phyloP scores from a whole-genome alignment of 2,888 invertebrate genomes.

The Ophion ventricosus region DNA sequence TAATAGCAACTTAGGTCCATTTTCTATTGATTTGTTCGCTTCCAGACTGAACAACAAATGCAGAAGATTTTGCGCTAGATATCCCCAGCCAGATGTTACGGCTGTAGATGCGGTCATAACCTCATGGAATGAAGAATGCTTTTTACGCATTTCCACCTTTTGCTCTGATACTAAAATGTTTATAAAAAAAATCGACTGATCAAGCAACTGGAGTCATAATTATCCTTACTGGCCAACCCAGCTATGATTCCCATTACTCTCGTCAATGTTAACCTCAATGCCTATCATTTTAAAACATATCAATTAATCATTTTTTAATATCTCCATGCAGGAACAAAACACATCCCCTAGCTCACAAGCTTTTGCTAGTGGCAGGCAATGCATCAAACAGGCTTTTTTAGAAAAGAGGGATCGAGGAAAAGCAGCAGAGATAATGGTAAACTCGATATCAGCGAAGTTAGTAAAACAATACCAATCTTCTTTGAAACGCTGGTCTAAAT shows the following conservation, averaged over 20 bases:
- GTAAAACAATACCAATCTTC: too few relatives aligned
- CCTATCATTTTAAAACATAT: too few relatives aligned
- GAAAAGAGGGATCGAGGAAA: too few relatives aligned
- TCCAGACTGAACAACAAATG: neutral
- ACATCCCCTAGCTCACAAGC: too few relatives aligned
- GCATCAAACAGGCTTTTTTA: too few relatives aligned
- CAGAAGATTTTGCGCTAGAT: neutral
- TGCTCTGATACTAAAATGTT: constrained; percentile 67
- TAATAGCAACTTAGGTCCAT: neutral
- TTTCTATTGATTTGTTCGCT: neutral
- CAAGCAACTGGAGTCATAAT: constrained; percentile 73
- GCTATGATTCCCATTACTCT: constrained; percentile 75
- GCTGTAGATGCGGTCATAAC: neutral
- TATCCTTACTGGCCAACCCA: constrained; percentile 68
- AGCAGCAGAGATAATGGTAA: too few relatives aligned
- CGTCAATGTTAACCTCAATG: constrained; percentile 26
- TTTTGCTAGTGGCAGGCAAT: too few relatives aligned
- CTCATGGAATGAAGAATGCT: neutral
- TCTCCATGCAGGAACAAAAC: too few relatives aligned
- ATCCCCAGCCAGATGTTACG: neutral
- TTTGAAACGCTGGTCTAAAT: too few relatives aligned
- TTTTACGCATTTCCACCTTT: constrained; percentile 75
- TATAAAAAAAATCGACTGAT: constrained; percentile 73
- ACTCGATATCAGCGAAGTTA: too few relatives aligned
- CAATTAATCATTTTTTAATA: too few relatives aligned